Conservation (phyloP, 2,113 vertebrate genomes). For the Austrofundulus limnaeus region DNA sequence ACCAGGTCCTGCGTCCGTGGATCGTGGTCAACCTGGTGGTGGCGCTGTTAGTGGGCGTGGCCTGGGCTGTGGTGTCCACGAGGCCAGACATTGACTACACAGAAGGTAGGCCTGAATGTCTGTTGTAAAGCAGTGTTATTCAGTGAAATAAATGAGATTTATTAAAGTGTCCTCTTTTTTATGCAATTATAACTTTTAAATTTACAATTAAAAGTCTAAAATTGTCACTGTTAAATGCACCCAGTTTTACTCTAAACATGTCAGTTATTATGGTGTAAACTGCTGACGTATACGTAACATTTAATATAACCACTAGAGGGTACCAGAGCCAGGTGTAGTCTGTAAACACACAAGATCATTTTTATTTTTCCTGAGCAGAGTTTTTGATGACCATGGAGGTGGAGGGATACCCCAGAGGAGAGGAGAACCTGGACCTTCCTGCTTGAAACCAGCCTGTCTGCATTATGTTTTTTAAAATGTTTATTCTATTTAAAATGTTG, state of each 20-base stretch:
- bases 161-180: no score
- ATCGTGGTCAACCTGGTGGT: constrained; percentile 92
- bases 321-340: not conserved
- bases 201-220: no score
- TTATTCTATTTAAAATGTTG: no score
- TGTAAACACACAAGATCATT: not conserved
- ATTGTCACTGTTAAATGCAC: no score
- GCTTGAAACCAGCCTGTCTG: constrained; percentile 29
- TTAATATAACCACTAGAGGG: constrained; percentile 4
- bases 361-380: constrained; percentile 41
- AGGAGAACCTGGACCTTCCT: constrained; percentile 52
- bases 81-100: constrained; percentile 89
- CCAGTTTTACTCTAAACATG: no score
- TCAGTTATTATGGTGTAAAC: no score
- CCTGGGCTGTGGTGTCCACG: constrained; percentile 90
- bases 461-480: no score
- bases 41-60: constrained; percentile 86
- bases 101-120: constrained; percentile 80
- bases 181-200: no score
- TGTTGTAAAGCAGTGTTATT: not conserved
- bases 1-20: constrained; percentile 87
- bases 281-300: not conserved
- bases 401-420: constrained; percentile 57
- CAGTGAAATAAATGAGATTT: no score
- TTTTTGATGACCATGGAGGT: constrained; percentile 72